Evolutionary conservation across 2,888 invertebrate species (phyloP), one percentile per base, ranked within the genome.

Genomic region (Drosophila mimica): DNA sequence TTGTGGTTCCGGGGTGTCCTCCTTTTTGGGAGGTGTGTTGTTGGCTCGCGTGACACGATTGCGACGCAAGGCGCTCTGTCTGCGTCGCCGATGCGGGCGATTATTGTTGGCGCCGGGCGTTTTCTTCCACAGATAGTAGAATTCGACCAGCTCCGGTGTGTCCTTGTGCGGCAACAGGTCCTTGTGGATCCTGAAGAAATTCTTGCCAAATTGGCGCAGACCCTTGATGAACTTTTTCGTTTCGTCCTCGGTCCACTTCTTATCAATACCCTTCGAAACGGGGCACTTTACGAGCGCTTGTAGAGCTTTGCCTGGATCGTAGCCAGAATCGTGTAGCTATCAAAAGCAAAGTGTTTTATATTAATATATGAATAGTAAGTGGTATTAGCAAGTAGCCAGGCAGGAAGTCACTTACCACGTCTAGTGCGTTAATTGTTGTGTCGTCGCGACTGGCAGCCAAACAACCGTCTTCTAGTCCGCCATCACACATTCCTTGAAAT

Each of bases 41-140:
- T 84, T 93, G 83, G 84, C 98, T 76, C 98, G 94, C 65, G 98
- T 97, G 91, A 97, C 97, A 80, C 98, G 95, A 81, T 98, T 98
- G 90, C 98, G 95, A 83, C 98, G 95, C 88, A 98, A 94, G 59
- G 98, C 97, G 85, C 97, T 97, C 93, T 97, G 97, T 61, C 98
- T 94, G 79, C 98, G 95, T 92, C 99, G 95, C 81, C 99, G 95
- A 92, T 99, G 98, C 33, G 99, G 99, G 84, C 99, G 95, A 93
- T 98, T 98, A 93, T 98, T 98, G 93, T 98, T 98, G 75, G 99
- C 99, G 90, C 98, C 98, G 28, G 99, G 98, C 46, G 99, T 99
- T 94, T 99, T 99, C 94, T 99, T 99, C 99, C 99, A 99, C 92
- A 99, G 95, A 94, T 99, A 99, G 94, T 99, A 99, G 94, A 98